Evolutionary conservation across 2,797 vertebrate species (phyloP), one percentile per base, ranked within the genome.

Genomic region (Apogon talboti): DNA sequence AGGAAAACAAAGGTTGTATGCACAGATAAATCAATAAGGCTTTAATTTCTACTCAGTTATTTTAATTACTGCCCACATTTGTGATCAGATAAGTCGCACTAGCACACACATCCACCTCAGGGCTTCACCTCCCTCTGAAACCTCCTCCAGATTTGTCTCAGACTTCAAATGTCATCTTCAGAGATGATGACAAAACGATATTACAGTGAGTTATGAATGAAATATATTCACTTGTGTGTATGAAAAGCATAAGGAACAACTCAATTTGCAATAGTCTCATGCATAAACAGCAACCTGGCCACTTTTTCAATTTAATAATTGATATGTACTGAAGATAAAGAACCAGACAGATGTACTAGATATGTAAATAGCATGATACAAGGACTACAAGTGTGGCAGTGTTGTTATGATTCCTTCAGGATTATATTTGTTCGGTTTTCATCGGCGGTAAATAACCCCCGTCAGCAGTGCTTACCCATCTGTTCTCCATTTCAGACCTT

Each of bases 11-110:
- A 86, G 69, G 61, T 68, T 33, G 54, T 77, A 84, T 82, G 76
- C 59, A 66, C 73, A 49, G 77, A 89, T 83, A 74, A 91, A 87
- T 90, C 79, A 91, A 89, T 81, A 68, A 71, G 69, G 74, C 62
- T 83, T 88, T 90, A 83, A 86, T 91, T 85, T 84, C 58, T 52
- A 52, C 51, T 79, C 61, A 85, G 78, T 90, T 88, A 78, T 89
- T 88, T 87, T 86, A 89, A 92, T 91, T 81, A 83, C 70, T 64
- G 71, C 61, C 72, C 74, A 73, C 58, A 70, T 87, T 83, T 82
- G 74, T 85, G 81, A 89, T 90, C 79, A 86, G 76, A 81, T 61
- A 62, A 70, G 55, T 81, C 65, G 60, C 68, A 74, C 62, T 71
- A 60, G 61, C 72, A 53, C 69, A 57, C 41, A 76, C 81, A 49